These are phyloP conservation scores for Rafetus swinhoei DNA, from an alignment of 2,113 vertebrate species.

Conservation along the genomic window DNA sequence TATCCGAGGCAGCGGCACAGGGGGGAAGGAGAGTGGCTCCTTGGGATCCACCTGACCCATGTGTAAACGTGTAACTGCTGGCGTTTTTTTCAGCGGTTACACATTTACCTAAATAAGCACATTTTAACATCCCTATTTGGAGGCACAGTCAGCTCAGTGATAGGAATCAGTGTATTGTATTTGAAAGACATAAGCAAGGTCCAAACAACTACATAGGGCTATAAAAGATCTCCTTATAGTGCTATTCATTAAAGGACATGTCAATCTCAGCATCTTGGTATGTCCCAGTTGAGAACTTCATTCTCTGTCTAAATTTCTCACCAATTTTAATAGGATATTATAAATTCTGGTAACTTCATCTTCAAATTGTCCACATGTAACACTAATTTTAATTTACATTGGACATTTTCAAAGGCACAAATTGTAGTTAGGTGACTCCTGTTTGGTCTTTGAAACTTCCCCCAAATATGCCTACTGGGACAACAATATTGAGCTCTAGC, in stretches of 20 bases:
- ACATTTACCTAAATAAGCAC: too few relatives aligned
- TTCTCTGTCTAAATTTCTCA: not conserved
- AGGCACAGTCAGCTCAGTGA: not conserved
- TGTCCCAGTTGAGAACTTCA: not conserved
- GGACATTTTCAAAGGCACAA: not conserved
- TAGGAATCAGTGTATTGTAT: not conserved
- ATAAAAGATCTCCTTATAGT: not conserved
- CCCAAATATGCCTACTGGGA: not conserved
- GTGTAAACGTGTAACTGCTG: too few relatives aligned
- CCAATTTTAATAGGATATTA: not conserved
- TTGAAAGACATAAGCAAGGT: not conserved
- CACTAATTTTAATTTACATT: not conserved
- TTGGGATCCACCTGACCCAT: too few relatives aligned
- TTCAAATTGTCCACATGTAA: not conserved
- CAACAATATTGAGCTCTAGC: not conserved
- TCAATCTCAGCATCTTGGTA: not conserved
- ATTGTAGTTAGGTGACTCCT: not conserved
- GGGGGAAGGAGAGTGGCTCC: too few relatives aligned
- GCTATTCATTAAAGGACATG: not conserved
- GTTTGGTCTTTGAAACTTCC: not conserved
- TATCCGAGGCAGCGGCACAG: too few relatives aligned
- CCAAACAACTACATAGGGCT: not conserved
- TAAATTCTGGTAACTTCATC: not conserved
- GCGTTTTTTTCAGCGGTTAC: too few relatives aligned
- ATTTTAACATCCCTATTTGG: not conserved